Evolutionary conservation across 2,113 vertebrate genomes (phyloP), one percentile per base, ranked within the genome.

Genomic region (Mixornis gularis): DNA sequence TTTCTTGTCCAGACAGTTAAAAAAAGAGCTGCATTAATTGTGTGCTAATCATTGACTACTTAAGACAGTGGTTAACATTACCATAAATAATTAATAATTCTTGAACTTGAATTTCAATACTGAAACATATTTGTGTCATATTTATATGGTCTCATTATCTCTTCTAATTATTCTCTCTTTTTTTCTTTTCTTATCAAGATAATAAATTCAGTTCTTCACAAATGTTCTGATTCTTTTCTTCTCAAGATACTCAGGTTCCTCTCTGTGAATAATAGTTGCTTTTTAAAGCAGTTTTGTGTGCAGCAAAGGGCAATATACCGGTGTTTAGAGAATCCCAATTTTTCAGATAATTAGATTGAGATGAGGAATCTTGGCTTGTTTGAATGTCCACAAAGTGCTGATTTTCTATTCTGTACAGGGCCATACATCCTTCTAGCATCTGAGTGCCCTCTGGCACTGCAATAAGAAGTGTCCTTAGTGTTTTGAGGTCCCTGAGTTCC

Each of bases 281-380:
- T 86, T 84, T 88, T 52, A 80, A 88, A 80, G 44, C 41, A 90
- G 8, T 63, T 70, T 3, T n/a, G 14, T 30, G 27, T 80, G 40
- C 38, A 66, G 30, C 43, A 70, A 53, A 77, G 34, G 34, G 10
- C 44, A 65, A 80, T 60, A n/a, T 5, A 19, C 56, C 72, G 53
- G 43, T n/a, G 34, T 79, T 80, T 83, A 62, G 40, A 85, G 43
- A 82, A 82, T 48, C 24, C 9, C 53, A 71, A 80, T 10, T 90
- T 95, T 88, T 56, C 40, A 83, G 60, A 71, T 59, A 62, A 66
- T 78, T 85, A 64, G 51, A 48, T 7, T 48, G 68, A 71, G 43
- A 48, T 60, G 36, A 44, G 6, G 27, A 11, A 29, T 65, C 24
- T 89, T 60, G 16, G 52, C 38, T 85, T 58, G 49, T 65, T 63